Evolutionary conservation across 2,113 vertebrate genomes (phyloP).

Genomic region (Astur gentilis): DNA sequence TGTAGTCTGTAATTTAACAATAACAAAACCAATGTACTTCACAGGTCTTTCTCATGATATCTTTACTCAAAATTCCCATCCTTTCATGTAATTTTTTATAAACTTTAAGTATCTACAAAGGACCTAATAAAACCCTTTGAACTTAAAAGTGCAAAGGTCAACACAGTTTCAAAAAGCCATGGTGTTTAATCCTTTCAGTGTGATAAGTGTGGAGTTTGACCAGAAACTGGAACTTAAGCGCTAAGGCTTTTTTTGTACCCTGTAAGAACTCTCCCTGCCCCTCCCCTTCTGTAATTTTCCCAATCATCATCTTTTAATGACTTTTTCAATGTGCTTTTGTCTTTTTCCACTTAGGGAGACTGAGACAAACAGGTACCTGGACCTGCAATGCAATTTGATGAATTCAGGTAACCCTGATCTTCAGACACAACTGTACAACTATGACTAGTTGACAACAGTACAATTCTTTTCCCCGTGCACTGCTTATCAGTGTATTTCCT

Average conservation of each 20-base stretch:
- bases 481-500: not conserved
- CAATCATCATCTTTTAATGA: not conserved
- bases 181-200: not conserved
- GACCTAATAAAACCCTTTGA: not conserved
- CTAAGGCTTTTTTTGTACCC: not conserved
- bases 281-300: not conserved
- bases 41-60: not conserved
- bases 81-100: not conserved
- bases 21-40: not conserved
- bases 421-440: not conserved
- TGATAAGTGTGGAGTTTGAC: not conserved
- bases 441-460: not conserved
- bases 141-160: not conserved
- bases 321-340: not conserved
- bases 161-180: not conserved
- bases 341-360: not conserved
- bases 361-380: not conserved
- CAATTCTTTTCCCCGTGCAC: not conserved
- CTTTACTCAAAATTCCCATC: not conserved
- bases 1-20: not conserved
- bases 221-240: not conserved
- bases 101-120: not conserved
- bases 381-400: not conserved
- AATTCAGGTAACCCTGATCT: not conserved
- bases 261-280: not conserved